phyloP scores from a whole-genome alignment of 2,797 vertebrate genomes.

The Naso thynnoides region DNA sequence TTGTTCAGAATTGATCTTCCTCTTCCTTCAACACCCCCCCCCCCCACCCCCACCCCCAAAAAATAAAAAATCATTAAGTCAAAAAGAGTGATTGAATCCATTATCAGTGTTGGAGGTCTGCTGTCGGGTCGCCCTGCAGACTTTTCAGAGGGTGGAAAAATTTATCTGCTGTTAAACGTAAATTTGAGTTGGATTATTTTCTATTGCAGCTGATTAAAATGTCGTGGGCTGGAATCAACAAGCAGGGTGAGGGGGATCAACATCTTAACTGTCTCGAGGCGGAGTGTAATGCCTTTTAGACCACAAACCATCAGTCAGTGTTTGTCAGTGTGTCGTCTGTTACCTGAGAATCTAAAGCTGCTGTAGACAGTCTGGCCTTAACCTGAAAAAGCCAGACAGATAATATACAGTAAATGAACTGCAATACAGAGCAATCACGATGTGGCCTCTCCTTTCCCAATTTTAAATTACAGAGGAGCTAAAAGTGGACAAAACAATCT shows the following conservation, averaged over 20 bases:
- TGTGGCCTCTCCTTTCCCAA: constrained; percentile 10
- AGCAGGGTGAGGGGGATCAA: not conserved
- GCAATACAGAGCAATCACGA: constrained; percentile 27
- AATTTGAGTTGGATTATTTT: constrained; percentile 42
- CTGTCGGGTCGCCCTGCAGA: constrained; percentile 13
- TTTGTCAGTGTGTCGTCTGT: constrained; percentile 8
- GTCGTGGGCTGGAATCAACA: not conserved
- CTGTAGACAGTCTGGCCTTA: constrained; percentile 75
- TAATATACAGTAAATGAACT: constrained; percentile 39
- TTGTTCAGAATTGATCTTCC: constrained; percentile 32
- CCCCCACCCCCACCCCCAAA: not conserved
- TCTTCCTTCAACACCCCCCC: not conserved
- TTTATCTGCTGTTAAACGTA: constrained; percentile 1
- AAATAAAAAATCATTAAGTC: constrained; percentile 32
- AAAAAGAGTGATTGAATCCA: constrained; percentile 51
- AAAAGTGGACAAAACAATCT: constrained; percentile 11
- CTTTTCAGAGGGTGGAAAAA: constrained; percentile 24
- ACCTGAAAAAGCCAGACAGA: constrained; percentile 73
- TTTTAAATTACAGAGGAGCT: constrained; percentile 37
- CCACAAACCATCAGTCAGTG: constrained; percentile 14
- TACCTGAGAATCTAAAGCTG: constrained; percentile 78
- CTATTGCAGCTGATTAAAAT: constrained; percentile 14
- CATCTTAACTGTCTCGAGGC: constrained; percentile 2
- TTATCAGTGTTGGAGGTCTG: constrained; percentile 44
- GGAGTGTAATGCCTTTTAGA: not conserved